Percentiles rank a stretch among this genome's conserved stretches.
phyloP scores from a whole-genome alignment of 2,797 vertebrate genomes.

The Syngnathus acus region DNA sequence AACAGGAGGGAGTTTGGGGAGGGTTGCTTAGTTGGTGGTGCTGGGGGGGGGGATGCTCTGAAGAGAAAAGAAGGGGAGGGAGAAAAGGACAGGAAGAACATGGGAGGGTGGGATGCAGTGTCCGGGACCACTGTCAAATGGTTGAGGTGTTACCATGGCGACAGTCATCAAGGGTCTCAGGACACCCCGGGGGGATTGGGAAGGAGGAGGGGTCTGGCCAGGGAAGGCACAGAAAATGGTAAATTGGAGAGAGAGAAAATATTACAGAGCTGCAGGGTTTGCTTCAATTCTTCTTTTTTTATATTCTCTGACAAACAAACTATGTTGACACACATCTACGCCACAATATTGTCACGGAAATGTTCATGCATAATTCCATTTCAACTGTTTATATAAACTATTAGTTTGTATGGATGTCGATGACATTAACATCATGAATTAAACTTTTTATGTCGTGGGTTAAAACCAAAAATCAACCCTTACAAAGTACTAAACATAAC shows the following conservation, averaged over 20 bases:
- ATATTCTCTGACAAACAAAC: conserved; percentile 41
- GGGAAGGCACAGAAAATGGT: conserved; percentile 44
- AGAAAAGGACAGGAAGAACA: conserved; percentile 40
- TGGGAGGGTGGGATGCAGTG: conserved; percentile 44
- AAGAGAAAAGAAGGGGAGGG: conserved; percentile 20
- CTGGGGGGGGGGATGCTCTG: background rate
- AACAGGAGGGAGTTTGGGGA: conserved; percentile 46
- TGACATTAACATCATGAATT: conserved; percentile 6
- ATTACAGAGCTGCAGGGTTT: conserved; percentile 45
- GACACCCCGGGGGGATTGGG: conserved; percentile 65
- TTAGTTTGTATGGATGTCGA: background rate
- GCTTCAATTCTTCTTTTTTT: conserved; percentile 11
- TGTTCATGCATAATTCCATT: conserved; percentile 36
- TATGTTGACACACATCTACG: conserved; percentile 50
- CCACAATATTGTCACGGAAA: conserved; percentile 50
- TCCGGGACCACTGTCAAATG: conserved; percentile 65
- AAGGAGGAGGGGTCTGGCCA: conserved; percentile 28
- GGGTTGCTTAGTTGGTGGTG: background rate
- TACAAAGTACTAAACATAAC: too few relatives aligned
- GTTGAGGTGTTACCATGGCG: conserved; percentile 73
- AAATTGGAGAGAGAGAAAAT: conserved; percentile 51
- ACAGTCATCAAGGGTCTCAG: conserved; percentile 78
- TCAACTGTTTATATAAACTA: conserved; percentile 14
- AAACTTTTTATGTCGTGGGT: background rate
- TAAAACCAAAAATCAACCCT: too few relatives aligned